A percentile compares a stretch with the other conserved stretches of the same genome.
Conservation (phyloP, 1,140 invertebrate genomes). For the Aphis craccivora region DNA sequence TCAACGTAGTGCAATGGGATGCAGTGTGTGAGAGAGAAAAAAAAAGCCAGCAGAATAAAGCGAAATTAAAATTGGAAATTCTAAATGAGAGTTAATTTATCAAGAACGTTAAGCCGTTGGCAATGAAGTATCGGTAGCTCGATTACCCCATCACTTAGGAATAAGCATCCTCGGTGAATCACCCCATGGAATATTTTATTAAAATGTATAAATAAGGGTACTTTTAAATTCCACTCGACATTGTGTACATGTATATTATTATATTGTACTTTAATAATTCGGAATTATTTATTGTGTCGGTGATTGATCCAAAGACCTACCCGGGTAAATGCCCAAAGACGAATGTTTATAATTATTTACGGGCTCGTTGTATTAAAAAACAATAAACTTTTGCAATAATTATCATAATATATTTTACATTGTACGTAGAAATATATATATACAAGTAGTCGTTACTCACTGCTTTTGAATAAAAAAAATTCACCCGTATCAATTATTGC, state of each 20-base stretch:
- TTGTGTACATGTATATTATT: background rate
- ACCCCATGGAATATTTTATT: slow-evolving; percentile 35
- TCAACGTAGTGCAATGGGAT: background rate
- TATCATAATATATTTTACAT: background rate
- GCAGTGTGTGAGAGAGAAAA: background rate
- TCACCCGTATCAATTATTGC: background rate
- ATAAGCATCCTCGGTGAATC: slow-evolving; percentile 38
- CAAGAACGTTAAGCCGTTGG: slow-evolving; percentile 27
- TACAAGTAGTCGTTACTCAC: background rate
- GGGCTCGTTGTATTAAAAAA: background rate
- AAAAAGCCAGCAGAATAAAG: background rate
- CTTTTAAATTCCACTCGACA: slow-evolving; percentile 13
- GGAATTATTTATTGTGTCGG: slow-evolving; percentile 7
- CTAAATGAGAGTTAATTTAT: slow-evolving; percentile 41
- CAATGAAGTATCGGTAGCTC: slow-evolving; percentile 45
- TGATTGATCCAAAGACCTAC: background rate
- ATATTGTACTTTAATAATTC: slow-evolving; percentile 15
- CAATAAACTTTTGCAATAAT: background rate
- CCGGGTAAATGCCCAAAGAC: background rate
- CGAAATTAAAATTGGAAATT: slow-evolving; percentile 34
- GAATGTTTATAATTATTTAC: slow-evolving; percentile 6
- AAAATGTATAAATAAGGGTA: slow-evolving; percentile 45
- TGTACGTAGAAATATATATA: background rate
- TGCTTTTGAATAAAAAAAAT: background rate
- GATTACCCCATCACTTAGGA: slow-evolving; percentile 48